Evolutionary conservation across 2,797 vertebrate genomes (phyloP).

Genomic region (Sebastes steindachneri): DNA sequence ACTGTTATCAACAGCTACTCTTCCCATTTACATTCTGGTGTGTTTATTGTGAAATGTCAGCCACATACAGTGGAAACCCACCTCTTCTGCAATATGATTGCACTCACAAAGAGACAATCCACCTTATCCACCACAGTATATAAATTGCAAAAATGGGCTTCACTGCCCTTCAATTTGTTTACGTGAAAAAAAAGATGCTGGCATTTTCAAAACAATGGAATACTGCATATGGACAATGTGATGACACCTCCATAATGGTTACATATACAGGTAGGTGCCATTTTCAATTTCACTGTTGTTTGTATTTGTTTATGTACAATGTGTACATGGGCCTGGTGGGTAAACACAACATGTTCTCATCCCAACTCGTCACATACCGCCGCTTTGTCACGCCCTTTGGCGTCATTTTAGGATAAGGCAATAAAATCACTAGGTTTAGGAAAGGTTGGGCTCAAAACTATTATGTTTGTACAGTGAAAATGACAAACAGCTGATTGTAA

Average conservation of each 20-base stretch:
- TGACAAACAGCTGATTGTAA: too few relatives aligned
- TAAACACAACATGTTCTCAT: neutral
- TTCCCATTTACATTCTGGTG: slow-evolving; percentile 11
- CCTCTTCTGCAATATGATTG: neutral
- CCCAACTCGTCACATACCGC: too few relatives aligned
- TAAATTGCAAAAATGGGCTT: neutral
- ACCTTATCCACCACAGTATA: neutral
- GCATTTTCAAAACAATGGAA: neutral
- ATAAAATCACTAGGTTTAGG: too few relatives aligned
- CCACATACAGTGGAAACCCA: neutral
- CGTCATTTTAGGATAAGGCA: too few relatives aligned
- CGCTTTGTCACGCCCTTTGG: too few relatives aligned
- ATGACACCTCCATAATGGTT: neutral
- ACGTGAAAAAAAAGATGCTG: neutral
- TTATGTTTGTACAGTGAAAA: too few relatives aligned
- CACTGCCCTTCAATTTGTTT: neutral
- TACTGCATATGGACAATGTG: neutral
- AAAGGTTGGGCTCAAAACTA: too few relatives aligned
- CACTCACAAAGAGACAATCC: neutral
- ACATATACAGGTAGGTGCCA: neutral
- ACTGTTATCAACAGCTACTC: neutral
- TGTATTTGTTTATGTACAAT: neutral
- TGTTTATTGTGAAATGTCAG: slow-evolving; percentile 6
- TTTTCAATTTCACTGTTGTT: neutral
- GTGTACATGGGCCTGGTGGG: neutral